A percentile compares a stretch with the other conserved stretches of the same genome.
Conservation (phyloP, 2,797 vertebrate genomes). For the Acanthurus leucopareius region DNA sequence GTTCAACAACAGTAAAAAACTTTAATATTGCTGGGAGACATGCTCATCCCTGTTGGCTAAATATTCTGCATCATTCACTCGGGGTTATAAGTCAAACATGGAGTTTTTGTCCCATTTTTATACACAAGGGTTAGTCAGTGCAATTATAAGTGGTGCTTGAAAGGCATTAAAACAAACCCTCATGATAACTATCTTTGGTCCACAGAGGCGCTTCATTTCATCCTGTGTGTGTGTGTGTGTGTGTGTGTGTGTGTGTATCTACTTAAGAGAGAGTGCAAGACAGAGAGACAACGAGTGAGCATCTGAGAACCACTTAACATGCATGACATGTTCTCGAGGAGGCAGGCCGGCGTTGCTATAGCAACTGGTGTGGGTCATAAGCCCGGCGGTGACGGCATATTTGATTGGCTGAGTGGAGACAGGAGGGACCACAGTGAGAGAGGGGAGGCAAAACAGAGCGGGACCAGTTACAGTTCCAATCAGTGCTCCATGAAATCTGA, state of each 20-base stretch:
- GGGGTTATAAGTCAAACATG: background rate
- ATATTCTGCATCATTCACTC: background rate
- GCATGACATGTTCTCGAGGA: conserved; percentile 96
- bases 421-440: conserved; percentile 58
- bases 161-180: conserved; percentile 41
- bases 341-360: conserved; percentile 86
- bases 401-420: conserved; percentile 94
- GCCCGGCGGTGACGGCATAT: conserved; percentile 86
- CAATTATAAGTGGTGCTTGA: conserved; percentile 31
- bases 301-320: conserved; percentile 94
- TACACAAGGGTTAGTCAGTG: background rate
- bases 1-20: background rate
- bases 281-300: conserved; percentile 68
- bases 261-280: conserved; percentile 49
- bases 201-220: conserved; percentile 47
- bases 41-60: background rate
- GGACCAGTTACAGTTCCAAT: conserved; percentile 60
- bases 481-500: conserved; percentile 47
- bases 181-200: conserved; percentile 42
- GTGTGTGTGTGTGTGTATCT: conserved; percentile 18
- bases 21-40: background rate
- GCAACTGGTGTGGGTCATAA: conserved; percentile 94
- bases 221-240: conserved; percentile 8
- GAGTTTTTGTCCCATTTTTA: background rate
- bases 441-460: conserved; percentile 16